Evolutionary conservation across 2,888 invertebrate genomes (phyloP).

Genomic region (Minunthozetes semirufus): DNA sequence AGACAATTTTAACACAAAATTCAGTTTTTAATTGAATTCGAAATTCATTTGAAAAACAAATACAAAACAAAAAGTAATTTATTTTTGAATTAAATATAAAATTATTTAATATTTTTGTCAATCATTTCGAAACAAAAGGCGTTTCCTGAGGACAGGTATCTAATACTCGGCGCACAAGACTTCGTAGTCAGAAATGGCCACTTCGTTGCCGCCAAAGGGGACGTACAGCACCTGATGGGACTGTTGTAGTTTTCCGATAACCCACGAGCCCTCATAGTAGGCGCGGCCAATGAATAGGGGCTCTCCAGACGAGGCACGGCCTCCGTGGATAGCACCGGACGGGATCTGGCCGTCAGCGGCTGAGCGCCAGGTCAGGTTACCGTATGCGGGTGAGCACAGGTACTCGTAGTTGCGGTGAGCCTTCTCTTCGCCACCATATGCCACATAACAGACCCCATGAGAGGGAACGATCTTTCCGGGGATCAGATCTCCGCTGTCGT

Average conservation of each 20-base stretch:
- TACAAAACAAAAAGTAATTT: too few relatives aligned
- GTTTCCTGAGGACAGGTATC: not conserved
- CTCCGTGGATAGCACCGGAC: slow-evolving; percentile 14
- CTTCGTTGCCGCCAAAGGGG: slow-evolving; percentile 28
- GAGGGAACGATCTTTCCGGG: slow-evolving; percentile 36
- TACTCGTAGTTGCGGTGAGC: slow-evolving; percentile 33
- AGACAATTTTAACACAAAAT: too few relatives aligned
- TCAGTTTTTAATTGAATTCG: too few relatives aligned
- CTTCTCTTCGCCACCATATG: slow-evolving; percentile 41
- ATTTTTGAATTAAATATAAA: too few relatives aligned
- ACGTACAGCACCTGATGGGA: slow-evolving; percentile 31
- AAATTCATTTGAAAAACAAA: too few relatives aligned
- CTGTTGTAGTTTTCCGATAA: slow-evolving; percentile 32
- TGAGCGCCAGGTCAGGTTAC: not conserved
- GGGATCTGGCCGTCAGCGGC: slow-evolving; percentile 21
- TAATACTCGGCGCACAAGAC: not conserved
- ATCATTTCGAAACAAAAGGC: not conserved
- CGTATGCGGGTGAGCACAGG: slow-evolving; percentile 11
- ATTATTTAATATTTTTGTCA: not conserved
- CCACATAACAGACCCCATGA: slow-evolving; percentile 41
- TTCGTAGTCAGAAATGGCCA: slow-evolving; percentile 28
- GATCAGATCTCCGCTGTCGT: not conserved
- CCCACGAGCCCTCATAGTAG: slow-evolving; percentile 33
- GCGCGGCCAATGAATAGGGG: slow-evolving; percentile 32
- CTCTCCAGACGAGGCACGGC: slow-evolving; percentile 3